Base-by-base conservation (phyloP, 1,140 invertebrate genomes). In the Bombus terrestris region DNA sequence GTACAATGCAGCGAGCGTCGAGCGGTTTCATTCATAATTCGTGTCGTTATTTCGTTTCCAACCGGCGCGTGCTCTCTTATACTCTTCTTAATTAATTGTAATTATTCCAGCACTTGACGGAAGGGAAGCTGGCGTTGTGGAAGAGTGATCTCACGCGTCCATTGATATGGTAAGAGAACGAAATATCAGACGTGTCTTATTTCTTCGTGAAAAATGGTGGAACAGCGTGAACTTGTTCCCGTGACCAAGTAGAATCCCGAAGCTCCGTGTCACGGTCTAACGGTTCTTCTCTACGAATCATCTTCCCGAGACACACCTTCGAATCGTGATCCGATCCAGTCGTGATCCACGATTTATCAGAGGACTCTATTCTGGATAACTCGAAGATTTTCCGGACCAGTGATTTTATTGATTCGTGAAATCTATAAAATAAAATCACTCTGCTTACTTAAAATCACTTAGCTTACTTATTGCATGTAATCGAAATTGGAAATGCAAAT, bases 51-150 rank as follows among this genome's bases (percentile, higher is more conserved):
- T 79, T 86, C 83, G 82, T 59, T 35, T 64, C n/a, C 57, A 76
- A 28, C 80, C 47, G 72, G 41, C 81, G 79, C 73, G 86, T 79
- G 81, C 83, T 72, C 75, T 91, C 86, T 88, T 88, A 86, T 57
- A 64, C 68, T 62, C 74, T 15, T 69, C 80, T 91, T 93, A 93
- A 95, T 94, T 93, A 86, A 86, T 92, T 92, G 90, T 94, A 93
- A 95, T 94, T 94, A 89, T 91, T 93, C 75, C 92, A 95, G 94
- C 94, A 95, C 92, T 94, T 95, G 90, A 95, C 94, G 41, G 94
- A 95, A 92, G 94, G 94, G 85, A 94, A 95, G 89, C 89, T 95
- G 82, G 86, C 92, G 47, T 89, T 95, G n/a, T 95, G 94, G 94
- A 95, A 94, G 91, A 92, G 91, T 81, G 94, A 95, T 87, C 92